Base-by-base conservation (phyloP, 92 coral and sea anemone species). In the Paragorgia papillata region DNA sequence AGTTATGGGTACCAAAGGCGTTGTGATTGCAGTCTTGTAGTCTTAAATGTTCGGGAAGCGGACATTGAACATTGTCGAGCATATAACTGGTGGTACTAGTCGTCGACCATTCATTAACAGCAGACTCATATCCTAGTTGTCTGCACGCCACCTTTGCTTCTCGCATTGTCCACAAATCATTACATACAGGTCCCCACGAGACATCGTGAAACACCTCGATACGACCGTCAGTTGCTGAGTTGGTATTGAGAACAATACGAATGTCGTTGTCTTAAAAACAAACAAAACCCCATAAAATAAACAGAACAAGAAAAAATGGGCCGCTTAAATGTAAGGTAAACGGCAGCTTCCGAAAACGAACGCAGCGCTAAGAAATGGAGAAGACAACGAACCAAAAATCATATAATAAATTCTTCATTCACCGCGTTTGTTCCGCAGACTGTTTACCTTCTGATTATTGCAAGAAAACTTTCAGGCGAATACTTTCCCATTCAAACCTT, bases 11-110 rank as follows among this genome's bases (percentile, higher is more conserved):
- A 13, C 9, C 19, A 24, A 17, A 67, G 20, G 32, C 32, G 18
- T 25, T 44, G 18, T 67, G 74, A 24, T 21, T 4, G 25, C 74
- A 67, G 10, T 67, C 74, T n/a, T 67, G 74, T 46, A 67, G 20
- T 46, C 57, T 22, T 32, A 44, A 24, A 22, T 46, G 57, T 7
- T 44, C 29, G 8, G 74, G 55, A 41, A 26, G n/a, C 4, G 20
- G 58, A 20, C 57, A 41, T 1, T 28, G 18, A 0, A 41, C 2
- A 0, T 65, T 4, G 37, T 65, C 73, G 1, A 65, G 73, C 17
- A 17, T 2, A 7, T 0, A 30, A 1, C 14, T 65, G n/a, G 43
- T 43, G 2, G 2, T 8, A 1, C 9, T 17, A 17, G 30, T n/a
- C 0, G 44, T 1, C 2, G 0, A 6, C 19, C 8, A 4, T 6